Evolutionary conservation across 2,797 vertebrate species (phyloP), one percentile per base, ranked within the genome.

Genomic region (Meda fulgida): DNA sequence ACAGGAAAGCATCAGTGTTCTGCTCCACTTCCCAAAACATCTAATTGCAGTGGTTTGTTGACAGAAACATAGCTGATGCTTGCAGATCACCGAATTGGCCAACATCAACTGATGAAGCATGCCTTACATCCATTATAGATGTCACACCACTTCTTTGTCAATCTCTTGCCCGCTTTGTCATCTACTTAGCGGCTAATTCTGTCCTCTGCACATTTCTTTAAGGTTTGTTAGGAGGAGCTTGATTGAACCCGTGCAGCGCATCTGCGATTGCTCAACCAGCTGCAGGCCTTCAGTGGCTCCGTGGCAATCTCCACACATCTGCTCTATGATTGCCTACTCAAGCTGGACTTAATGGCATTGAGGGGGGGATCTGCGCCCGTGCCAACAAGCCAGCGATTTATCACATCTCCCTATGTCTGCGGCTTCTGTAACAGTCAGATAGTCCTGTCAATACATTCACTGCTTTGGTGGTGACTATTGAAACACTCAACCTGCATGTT

Each of bases 271-370:
- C 80, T 67, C 75, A 84, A 63, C 70, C 38, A 14, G 19, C 65
- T 51, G n/a, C 21, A 23, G 84, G 55, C 38, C n/a, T 75, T 66
- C 48, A 77, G 60, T 60, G 60, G 53, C 43, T 86, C 55, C 43
- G 70, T 76, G 70, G 65, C 70, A 69, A 84, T 86, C 71, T 88
- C 77, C 26, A 80, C 70, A 84, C 81, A 88, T 80, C 81, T 86
- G 84, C 70, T 75, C 16, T 83, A 71, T 82, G 34, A 85, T 80
- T 83, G 71, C 81, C 58, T 78, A 81, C 78, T 85, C 43, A 63
- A 65, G 77, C 26, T 26, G 36, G 18, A 75, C 53, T 63, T 31
- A 29, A 23, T 83, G 63, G 70, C 63, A 34, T 43, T 53, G 16
- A 67, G 48, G 29, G 63, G 18, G 38, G 26, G 70, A 84, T 71